Base-by-base conservation (phyloP, 2,113 vertebrate genomes). In the Oreochromis spilurus region DNA sequence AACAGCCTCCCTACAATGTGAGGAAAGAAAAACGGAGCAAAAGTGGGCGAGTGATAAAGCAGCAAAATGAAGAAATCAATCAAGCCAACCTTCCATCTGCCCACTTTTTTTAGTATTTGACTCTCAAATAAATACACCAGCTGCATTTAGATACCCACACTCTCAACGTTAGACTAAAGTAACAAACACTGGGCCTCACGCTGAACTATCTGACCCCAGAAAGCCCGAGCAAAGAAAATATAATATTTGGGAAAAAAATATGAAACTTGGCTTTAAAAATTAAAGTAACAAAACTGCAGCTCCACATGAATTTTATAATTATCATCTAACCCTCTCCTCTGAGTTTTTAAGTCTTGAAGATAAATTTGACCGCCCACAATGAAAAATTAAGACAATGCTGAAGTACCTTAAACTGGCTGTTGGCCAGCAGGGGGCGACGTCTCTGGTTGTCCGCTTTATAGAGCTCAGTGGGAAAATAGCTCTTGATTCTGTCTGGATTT, bases 31-130 rank as follows among this genome's bases (percentile, higher is more conserved):
- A 78, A 34, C 24, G 9, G 55, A 16, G 26, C 3, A 52, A 52
- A 48, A 52, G 45, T 52, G 26, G 72, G 72, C 10, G 6, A 77
- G 45, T 31, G 26, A 52, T 1, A 52, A 52, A 52, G 4, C 45
- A 77, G 31, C 45, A 77, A 77, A 31, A 13, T 77, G 13, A 79
- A 85, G 26, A 83, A 50, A 85, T 57, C 52, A 36, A 81, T 77
- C 70, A 75, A 54, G 45, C 26, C 19, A 48, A 67, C 26, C 43
- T 83, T 85, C 77, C 75, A 65, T 88, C 84, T 79, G 81, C 83
- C 81, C 43, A 62, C 78, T 38, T 88, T 52, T 31, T 72, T 38
- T 0, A 65, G 78, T 79, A 17, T 75, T 84, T 70, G 4, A 26
- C 31, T 75, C 48, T 65, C 16, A 86, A 79, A 70, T 31, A 83